These are phyloP conservation scores for Podarcis muralis DNA, from an alignment of 2,113 vertebrate species.

Conservation along the genomic window DNA sequence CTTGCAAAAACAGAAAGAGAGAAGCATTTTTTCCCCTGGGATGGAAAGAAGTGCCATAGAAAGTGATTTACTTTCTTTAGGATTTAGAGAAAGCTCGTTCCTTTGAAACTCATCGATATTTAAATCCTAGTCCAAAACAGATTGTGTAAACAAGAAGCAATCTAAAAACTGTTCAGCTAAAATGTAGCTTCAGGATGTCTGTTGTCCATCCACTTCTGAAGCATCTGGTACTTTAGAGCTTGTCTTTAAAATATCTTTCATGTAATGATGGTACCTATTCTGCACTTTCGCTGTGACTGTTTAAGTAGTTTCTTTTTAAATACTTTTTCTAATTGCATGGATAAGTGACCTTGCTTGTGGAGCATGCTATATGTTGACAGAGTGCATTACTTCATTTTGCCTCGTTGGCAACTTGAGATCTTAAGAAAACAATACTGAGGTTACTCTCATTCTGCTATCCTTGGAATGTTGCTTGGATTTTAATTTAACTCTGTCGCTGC, in stretches of 20 bases:
- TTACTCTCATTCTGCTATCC: conserved; percentile 69
- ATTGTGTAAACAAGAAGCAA: neutral
- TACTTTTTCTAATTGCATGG: conserved; percentile 56
- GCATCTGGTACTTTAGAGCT: neutral
- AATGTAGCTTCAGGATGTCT: neutral
- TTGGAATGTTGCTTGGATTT: conserved; percentile 69
- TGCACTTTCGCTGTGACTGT: conserved; percentile 11
- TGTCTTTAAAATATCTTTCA: conserved; percentile 6
- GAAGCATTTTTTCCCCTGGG: conserved; percentile 5
- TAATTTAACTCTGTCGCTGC: conserved; percentile 67
- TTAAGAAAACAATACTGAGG: conserved; percentile 73
- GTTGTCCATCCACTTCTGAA: neutral
- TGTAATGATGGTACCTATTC: conserved; percentile 24
- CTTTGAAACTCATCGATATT: conserved; percentile 8
- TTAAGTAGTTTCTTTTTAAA: conserved; percentile 48
- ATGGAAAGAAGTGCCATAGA: conserved; percentile 40
- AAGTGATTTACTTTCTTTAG: conserved; percentile 37
- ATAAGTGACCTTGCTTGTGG: conserved; percentile 58
- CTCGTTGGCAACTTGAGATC: conserved; percentile 70
- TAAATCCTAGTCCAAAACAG: conserved; percentile 18
- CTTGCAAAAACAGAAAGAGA: conserved; percentile 40
- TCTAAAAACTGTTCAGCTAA: conserved; percentile 32
- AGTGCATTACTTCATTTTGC: conserved; percentile 69
- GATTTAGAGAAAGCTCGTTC: conserved; percentile 21
- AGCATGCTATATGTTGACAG: conserved; percentile 70